Evolutionary conservation across 2,888 invertebrate species (phyloP).

Genomic region (Cynaeus angustus): DNA sequence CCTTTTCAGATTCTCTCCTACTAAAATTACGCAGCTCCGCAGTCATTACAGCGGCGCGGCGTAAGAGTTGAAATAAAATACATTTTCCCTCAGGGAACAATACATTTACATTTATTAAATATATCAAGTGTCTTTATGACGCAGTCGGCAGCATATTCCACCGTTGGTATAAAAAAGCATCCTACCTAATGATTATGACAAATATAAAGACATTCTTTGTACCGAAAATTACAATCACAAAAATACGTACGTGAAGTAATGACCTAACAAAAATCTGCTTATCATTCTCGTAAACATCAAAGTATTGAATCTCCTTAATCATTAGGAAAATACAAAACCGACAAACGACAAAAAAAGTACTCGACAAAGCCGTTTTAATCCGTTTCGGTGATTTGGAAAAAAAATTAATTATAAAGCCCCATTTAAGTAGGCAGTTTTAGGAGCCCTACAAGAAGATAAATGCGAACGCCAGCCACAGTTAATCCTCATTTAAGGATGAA

Average conservation of each 20-base stretch:
- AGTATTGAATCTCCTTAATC: slow-evolving; percentile 25
- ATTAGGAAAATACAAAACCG: slow-evolving; percentile 25
- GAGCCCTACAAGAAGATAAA: slow-evolving; percentile 43
- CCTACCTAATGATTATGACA: slow-evolving; percentile 14
- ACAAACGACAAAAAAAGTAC: slow-evolving; percentile 14
- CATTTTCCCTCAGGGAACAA: slow-evolving; percentile 14
- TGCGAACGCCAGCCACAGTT: slow-evolving; percentile 48
- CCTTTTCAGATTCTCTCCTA: neutral
- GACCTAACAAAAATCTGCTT: slow-evolving; percentile 42
- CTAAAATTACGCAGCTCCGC: neutral
- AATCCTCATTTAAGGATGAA: slow-evolving; percentile 52
- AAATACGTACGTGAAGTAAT: slow-evolving; percentile 36
- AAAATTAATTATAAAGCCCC: slow-evolving; percentile 44
- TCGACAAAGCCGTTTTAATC: slow-evolving; percentile 27
- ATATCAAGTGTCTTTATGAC: slow-evolving; percentile 19
- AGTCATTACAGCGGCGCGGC: neutral
- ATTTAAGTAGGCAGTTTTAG: slow-evolving; percentile 44
- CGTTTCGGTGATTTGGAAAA: slow-evolving; percentile 36
- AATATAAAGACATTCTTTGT: slow-evolving; percentile 6
- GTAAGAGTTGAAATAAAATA: neutral
- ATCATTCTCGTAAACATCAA: slow-evolving; percentile 37
- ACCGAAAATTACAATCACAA: slow-evolving; percentile 26
- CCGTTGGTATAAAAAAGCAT: neutral
- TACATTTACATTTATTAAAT: slow-evolving; percentile 18
- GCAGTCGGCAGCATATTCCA: slow-evolving; percentile 9